Base-by-base conservation (phyloP, 2,113 vertebrate genomes). In the Gambusia affinis region DNA sequence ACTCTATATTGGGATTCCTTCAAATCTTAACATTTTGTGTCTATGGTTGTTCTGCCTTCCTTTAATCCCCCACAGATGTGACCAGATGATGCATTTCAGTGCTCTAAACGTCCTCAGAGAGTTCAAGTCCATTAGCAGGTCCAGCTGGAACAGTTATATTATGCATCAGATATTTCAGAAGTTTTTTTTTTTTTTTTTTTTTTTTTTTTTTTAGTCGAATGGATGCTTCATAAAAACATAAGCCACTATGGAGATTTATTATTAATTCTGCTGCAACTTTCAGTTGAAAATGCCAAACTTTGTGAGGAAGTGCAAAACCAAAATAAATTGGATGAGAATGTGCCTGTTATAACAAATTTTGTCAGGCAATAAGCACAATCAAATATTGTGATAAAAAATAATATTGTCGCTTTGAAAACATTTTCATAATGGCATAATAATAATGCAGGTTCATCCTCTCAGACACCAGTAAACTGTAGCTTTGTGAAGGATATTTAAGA, bases 1-100 rank as follows among this genome's bases (percentile, higher is more conserved):
- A 24, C 60, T 57, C 65, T 1, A 12, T 27, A 6, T 64, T 19
- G 8, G 14, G 2, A 15, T 28, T 51, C 29, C 33, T 75, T 73
- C 60, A 29, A 72, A 60, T 65, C 8, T 6, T 51, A 14, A 33
- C 30, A 37, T 14, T 65, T 63, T 64, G 79, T 28, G 33, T 72
- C 29, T 47, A 39, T 8, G 19, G 70, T 44, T 8, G 19, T 2
- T 42, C 29, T 39, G 62, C 11, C 42, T 0, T 64, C 60, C 10
- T 73, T 14, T 60, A 33, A 63, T 1, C 64, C 4, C 17, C 64
- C 35, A 8, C 0, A 62, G 35, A 47, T 66, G 79, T 29, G 63
- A 35, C 0, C 0, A 33, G 74, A 75, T 68, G 70, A 63, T 68
- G n/a, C 65, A 0, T 35, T 24, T 8, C 1, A n/a, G 8, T 2